Conservation (phyloP, 2,797 vertebrate genomes). For the Eulemur albifrons region DNA sequence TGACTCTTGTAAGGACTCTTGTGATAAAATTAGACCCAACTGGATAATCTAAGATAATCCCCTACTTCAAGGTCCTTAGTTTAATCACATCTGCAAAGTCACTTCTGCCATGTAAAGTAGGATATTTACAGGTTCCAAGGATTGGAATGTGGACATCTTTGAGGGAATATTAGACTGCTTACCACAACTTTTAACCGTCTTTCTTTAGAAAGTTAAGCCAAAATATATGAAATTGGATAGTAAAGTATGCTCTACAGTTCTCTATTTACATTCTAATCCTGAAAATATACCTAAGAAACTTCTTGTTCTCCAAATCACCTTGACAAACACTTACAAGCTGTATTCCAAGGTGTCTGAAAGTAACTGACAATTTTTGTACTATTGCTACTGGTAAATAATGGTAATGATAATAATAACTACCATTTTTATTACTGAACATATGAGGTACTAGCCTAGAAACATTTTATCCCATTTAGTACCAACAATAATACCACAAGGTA, state of each 20-base stretch:
- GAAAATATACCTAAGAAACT: background rate
- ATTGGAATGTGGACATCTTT: background rate
- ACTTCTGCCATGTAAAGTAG: background rate
- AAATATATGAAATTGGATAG: background rate
- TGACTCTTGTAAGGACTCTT: background rate
- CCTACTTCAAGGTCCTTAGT: background rate
- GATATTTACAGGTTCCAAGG: background rate
- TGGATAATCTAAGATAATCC: background rate
- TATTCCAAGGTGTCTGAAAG: background rate
- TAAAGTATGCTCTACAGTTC: background rate
- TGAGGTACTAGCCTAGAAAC: background rate
- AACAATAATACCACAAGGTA: background rate
- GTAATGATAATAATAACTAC: background rate
- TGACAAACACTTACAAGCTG: background rate
- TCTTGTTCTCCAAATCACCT: background rate
- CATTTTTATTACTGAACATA: background rate
- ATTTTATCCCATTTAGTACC: slow-evolving; percentile 4
- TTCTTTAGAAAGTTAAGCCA: background rate
- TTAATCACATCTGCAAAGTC: background rate
- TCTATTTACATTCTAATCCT: background rate
- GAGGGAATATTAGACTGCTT: background rate
- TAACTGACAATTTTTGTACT: background rate
- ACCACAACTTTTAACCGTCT: background rate
- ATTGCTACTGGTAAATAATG: background rate
- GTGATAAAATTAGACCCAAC: background rate